Conservation (phyloP, 1,140 invertebrate genomes). For the Berghia stephanieae region DNA sequence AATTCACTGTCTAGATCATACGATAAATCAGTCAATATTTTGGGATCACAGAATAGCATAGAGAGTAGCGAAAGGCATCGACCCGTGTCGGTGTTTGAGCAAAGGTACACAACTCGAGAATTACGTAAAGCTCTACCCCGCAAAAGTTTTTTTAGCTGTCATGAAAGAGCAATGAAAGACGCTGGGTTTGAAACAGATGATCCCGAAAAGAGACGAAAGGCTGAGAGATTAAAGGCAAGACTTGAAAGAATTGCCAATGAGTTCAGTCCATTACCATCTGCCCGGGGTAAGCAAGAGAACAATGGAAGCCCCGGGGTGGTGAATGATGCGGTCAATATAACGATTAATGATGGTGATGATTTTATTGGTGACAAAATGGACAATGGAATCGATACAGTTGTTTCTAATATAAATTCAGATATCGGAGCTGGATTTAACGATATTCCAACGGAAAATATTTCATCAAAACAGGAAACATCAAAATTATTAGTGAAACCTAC, state of each 20-base stretch:
- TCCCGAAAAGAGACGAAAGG: constrained; percentile 26
- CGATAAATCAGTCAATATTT: too few species aligned
- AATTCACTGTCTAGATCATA: too few species aligned
- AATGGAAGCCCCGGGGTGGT: not conserved
- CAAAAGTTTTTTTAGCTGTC: constrained; percentile 50
- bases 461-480: too few species aligned
- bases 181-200: constrained; percentile 44
- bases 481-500: too few species aligned
- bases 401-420: too few species aligned
- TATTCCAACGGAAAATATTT: too few species aligned
- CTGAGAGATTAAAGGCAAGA: not conserved
- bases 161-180: constrained; percentile 48
- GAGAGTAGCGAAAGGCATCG: too few species aligned
- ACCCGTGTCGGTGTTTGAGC: too few species aligned
- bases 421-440: too few species aligned
- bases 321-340: not conserved
- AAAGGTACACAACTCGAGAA: constrained; percentile 43
- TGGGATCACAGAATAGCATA: too few species aligned
- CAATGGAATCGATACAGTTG: not conserved
- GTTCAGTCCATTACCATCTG: not conserved
- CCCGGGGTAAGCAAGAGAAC: not conserved
- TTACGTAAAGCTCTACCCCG: constrained; percentile 48
- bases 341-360: too few species aligned
- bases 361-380: not conserved
- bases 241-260: constrained; percentile 19